These are phyloP conservation scores for Nephrotoma appendiculata DNA, from an alignment of 2,888 invertebrate genomes.

Conservation along the genomic window DNA sequence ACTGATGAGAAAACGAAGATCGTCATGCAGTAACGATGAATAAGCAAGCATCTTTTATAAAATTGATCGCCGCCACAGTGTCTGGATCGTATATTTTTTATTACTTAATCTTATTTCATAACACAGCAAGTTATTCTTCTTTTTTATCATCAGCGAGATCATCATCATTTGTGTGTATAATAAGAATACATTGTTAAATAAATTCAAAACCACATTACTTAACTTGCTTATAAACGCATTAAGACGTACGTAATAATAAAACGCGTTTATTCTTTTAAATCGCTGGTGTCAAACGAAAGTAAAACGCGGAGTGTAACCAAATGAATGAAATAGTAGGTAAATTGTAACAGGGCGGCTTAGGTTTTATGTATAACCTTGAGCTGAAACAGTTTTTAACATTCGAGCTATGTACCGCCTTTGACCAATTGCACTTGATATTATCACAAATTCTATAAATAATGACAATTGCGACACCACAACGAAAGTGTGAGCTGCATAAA, in stretches of 20 bases:
- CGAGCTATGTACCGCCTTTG: background rate
- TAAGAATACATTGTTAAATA: no score
- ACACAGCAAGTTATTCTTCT: background rate
- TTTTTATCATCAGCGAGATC: background rate
- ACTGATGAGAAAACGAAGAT: background rate
- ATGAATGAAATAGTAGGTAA: background rate
- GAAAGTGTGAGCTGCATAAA: background rate
- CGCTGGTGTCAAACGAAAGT: background rate
- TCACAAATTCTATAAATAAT: background rate
- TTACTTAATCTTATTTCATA: background rate
- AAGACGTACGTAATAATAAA: background rate
- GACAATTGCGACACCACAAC: background rate
- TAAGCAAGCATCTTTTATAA: background rate
- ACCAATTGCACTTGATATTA: background rate
- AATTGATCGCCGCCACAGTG: background rate
- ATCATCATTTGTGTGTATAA: background rate
- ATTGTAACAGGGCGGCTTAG: background rate
- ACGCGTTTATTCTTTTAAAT: background rate
- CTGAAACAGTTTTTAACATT: background rate
- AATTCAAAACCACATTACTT: background rate
- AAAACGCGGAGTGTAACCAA: background rate
- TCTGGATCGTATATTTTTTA: background rate
- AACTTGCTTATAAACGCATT: background rate
- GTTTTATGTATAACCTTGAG: background rate
- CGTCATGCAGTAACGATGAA: background rate